Percentiles rank a stretch among this genome's conserved stretches.
phyloP scores from a whole-genome alignment of 2,797 vertebrate species.

The Poeciliopsis turneri region DNA sequence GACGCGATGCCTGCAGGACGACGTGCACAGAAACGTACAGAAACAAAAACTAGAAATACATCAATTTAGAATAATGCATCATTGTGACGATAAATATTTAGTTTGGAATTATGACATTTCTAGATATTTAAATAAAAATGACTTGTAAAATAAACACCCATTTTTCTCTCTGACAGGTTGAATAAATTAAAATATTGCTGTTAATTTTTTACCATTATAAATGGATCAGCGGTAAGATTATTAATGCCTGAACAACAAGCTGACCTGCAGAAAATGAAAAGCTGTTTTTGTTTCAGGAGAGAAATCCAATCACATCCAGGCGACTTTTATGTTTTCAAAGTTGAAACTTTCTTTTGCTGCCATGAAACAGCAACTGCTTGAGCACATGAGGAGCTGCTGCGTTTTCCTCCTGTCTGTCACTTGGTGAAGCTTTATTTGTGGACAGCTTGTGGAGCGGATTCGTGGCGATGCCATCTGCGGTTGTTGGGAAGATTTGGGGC shows the following conservation, averaged over 20 bases:
- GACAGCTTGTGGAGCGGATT: conserved; percentile 38
- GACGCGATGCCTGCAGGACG: neutral
- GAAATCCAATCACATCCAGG: neutral
- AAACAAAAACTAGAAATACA: neutral
- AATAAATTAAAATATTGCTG: too few species aligned
- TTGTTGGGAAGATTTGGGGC: conserved; percentile 60
- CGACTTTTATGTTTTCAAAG: neutral
- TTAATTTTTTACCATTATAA: too few species aligned
- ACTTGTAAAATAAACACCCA: too few species aligned
- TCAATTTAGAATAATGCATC: neutral
- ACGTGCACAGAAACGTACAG: neutral
- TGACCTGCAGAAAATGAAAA: neutral
- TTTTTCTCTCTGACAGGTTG: too few species aligned
- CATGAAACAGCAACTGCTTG: conserved; percentile 1
- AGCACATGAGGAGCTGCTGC: conserved; percentile 17
- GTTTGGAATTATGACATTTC: too few species aligned
- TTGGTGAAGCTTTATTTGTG: conserved; percentile 50
- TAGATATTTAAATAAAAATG: too few species aligned
- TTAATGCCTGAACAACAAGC: neutral
- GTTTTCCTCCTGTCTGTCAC: conserved; percentile 12
- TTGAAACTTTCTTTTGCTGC: conserved; percentile 1
- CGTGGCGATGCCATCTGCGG: conserved; percentile 51
- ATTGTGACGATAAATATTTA: too few species aligned
- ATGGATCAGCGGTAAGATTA: too few species aligned
- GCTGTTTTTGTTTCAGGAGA: neutral